Conservation (phyloP, 2,113 vertebrate species). For the Nycticebus coucang region DNA sequence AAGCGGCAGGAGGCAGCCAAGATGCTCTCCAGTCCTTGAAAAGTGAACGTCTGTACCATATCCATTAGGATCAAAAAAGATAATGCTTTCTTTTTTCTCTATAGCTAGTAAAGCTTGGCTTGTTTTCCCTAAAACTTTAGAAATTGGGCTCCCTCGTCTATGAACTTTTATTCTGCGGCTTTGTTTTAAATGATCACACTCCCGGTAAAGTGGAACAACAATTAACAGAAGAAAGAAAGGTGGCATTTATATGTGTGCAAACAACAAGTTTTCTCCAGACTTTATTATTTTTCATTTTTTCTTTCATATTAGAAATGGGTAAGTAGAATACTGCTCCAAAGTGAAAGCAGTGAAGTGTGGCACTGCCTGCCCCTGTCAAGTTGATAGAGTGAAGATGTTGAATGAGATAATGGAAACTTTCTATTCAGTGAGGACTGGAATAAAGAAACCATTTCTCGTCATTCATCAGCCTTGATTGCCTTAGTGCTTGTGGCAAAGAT, state of each 20-base stretch:
- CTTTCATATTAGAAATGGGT: constrained; percentile 82
- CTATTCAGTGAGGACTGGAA: constrained; percentile 92
- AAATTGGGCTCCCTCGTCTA: not conserved
- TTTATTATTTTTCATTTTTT: constrained; percentile 84
- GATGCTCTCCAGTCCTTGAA: not conserved
- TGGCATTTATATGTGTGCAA: constrained; percentile 60
- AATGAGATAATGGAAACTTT: constrained; percentile 98
- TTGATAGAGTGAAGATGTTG: constrained; percentile 98
- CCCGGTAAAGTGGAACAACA: constrained; percentile 63
- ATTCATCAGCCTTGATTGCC: constrained; percentile 96
- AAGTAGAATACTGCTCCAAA: constrained; percentile 83
- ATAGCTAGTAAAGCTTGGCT: not conserved
- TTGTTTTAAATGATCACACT: constrained; percentile 46
- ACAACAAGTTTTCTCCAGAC: constrained; percentile 76
- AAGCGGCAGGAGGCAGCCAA: not conserved
- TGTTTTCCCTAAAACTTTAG: not conserved
- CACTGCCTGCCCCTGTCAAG: constrained; percentile 91
- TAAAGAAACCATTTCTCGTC: constrained; percentile 93
- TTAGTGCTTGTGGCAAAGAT: constrained; percentile 86
- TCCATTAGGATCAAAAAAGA: not conserved
- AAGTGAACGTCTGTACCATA: not conserved
- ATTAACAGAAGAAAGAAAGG: constrained; percentile 73
- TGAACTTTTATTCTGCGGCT: constrained; percentile 41
- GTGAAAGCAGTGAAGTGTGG: constrained; percentile 90
- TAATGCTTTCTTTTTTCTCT: not conserved